Base-by-base conservation (phyloP, 2,888 invertebrate species). In the Mimachlamys varia region DNA sequence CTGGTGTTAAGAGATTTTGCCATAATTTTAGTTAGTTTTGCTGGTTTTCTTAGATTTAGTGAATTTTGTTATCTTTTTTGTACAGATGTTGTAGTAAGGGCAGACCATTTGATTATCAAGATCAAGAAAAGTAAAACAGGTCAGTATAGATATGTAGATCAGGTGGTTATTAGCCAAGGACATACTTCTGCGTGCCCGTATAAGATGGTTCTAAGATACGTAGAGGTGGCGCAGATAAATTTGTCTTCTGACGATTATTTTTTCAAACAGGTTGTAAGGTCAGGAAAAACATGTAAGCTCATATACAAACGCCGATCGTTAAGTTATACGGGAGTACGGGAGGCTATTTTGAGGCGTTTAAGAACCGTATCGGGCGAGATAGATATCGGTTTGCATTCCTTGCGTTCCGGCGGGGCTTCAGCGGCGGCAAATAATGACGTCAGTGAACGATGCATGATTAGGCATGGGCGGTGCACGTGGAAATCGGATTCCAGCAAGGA, bases 101-200 rank as follows among this genome's bases (percentile, higher is more conserved):
- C 44, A 33, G 50, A 50, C 27, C 49, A 88, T 88, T 87, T 55
- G 50, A 37, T 33, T 53, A 10, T 90, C 19, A 55, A 17, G 19
- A 90, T 90, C 17, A 50, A 10, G 27, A 15, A 87, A 13, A 90
- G 89, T 17, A 90, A 90, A 88, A 90, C 88, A 17, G 89, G 88
- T 53, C 89, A 90, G 53, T 90, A 90, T 15, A 87, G n/a, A 27
- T 22, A 22, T 4, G 88, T 88, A 27, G 22, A 90, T 53, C 22
- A 88, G 0, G 37, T 90, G 15, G n/a, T 88, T 17, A 55, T 90
- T 33, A 87, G 50, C 89, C n/a, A n/a, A n/a, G n/a, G n/a, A n/a
- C n/a, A n/a, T n/a, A n/a, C n/a, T n/a, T n/a, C n/a, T n/a, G n/a
- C n/a, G n/a, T n/a, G n/a, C n/a, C n/a, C 89, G 5, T 53, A 37